Evolutionary conservation across 2,113 vertebrate genomes (phyloP), one percentile per base, ranked within the genome.

Genomic region (Trichomycterus rosablanca): DNA sequence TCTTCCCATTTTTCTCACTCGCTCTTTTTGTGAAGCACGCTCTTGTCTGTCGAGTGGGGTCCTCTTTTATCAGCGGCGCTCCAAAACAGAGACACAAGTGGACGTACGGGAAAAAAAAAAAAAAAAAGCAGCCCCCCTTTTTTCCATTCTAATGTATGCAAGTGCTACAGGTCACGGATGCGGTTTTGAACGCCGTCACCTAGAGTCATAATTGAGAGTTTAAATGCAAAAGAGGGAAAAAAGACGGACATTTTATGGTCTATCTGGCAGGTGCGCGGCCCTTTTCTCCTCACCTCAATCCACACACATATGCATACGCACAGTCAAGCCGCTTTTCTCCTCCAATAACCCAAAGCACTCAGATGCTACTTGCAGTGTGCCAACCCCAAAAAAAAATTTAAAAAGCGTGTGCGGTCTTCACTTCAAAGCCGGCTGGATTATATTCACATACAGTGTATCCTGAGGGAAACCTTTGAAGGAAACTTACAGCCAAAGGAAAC

Each of bases 351-450:
- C 80, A 71, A 66, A 79, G 82, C 81, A 77, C 69, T 76, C 78
- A 80, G 79, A 80, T 74, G 79, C 69, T 77, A 77, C 83, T 81
- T 76, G 65, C 77, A 55, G 73, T 70, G 53, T 66, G 74, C 58
- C 66, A 80, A 83, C 84, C 84, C n/a, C n/a, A n/a, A n/a, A n/a
- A n/a, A n/a, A n/a, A n/a, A n/a, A n/a, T n/a, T n/a, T n/a, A 83
- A 83, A 83, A 82, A 78, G 84, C 79, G 80, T 83, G 85, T 84
- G 73, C 74, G 86, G 84, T 76, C 80, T 73, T 81, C 74, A 84
- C 86, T 87, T 89, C 86, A 89, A 87, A 89, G 84, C 70, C 68
- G 78, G 73, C 74, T 56, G 84, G 87, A 88, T 89, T 87, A 87
- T 82, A 82, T 81, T 75, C 73, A 50, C 67, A 63, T 76, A 67